phyloP scores from a whole-genome alignment of 1,140 invertebrate species.

The Brachionus koreanus region DNA sequence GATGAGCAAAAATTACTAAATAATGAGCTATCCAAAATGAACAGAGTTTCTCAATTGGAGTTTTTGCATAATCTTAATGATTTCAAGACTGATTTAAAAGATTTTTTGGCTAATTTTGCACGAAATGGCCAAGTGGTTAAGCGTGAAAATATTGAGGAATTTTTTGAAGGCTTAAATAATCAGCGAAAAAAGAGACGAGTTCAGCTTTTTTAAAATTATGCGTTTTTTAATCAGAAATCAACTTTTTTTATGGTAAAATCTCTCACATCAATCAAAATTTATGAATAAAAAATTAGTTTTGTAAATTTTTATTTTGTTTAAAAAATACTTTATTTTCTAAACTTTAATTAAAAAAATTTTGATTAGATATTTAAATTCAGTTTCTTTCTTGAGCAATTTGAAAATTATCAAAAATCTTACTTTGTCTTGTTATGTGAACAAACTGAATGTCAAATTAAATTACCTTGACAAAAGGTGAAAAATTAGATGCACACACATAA shows the following conservation, averaged over 20 bases:
- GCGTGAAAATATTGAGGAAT: conserved; percentile 35
- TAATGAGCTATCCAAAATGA: conserved; percentile 66
- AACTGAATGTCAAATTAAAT: too few species aligned
- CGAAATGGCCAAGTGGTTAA: conserved; percentile 34
- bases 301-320: neutral
- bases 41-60: conserved; percentile 76
- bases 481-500: too few species aligned
- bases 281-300: neutral
- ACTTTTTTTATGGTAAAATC: neutral
- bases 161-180: conserved; percentile 36
- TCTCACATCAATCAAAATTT: neutral
- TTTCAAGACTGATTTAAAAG: conserved; percentile 12
- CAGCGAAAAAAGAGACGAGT: conserved; percentile 25
- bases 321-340: too few species aligned
- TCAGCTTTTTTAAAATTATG: neutral
- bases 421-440: too few species aligned
- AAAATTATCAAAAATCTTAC: too few species aligned
- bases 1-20: conserved; percentile 70
- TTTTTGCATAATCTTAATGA: conserved; percentile 63
- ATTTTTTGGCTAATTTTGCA: conserved; percentile 25
- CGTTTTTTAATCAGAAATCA: neutral
- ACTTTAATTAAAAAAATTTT: too few species aligned
- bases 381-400: too few species aligned
- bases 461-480: too few species aligned
- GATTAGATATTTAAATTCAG: too few species aligned